These are phyloP conservation scores for Lepisosteus osseus DNA, from an alignment of 2,113 vertebrate genomes.

Conservation along the genomic window DNA sequence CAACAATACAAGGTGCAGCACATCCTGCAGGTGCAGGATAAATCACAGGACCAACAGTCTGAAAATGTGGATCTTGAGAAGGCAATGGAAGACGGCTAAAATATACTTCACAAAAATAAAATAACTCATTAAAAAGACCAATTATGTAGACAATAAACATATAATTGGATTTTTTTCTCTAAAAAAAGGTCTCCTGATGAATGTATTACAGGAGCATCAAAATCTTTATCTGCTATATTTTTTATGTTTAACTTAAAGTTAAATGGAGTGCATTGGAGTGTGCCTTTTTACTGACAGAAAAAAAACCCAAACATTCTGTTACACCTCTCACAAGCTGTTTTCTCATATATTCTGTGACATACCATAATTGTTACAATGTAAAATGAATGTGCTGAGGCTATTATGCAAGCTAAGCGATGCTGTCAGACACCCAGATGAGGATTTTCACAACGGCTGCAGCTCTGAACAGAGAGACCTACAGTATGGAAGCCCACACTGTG, in stretches of 20 bases:
- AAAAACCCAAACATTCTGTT: too few relatives aligned
- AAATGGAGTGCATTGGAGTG: constrained; percentile 33
- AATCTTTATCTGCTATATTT: neutral
- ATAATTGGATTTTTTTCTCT: too few relatives aligned
- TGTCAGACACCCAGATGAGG: constrained; percentile 4
- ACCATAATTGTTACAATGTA: constrained; percentile 50
- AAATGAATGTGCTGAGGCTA: constrained; percentile 43
- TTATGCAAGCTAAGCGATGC: constrained; percentile 1
- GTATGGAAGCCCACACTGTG: constrained; percentile 10
- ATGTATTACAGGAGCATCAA: constrained; percentile 6
- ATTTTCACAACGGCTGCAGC: neutral
- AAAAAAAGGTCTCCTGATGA: constrained; percentile 14
- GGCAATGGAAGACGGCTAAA: too few relatives aligned
- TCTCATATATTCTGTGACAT: constrained; percentile 33
- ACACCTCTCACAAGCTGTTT: neutral
- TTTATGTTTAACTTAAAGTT: constrained; percentile 5
- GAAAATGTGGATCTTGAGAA: too few relatives aligned
- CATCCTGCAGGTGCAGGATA: too few relatives aligned
- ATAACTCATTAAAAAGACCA: too few relatives aligned
- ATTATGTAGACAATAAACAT: too few relatives aligned
- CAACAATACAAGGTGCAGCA: too few relatives aligned
- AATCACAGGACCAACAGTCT: too few relatives aligned
- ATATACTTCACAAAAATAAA: too few relatives aligned
- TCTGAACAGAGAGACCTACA: neutral
- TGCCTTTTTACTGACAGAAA: neutral